A percentile compares a stretch with the other conserved stretches of the same genome.
Conservation (phyloP, 2,888 invertebrate species). For the Cephus sareptanus region DNA sequence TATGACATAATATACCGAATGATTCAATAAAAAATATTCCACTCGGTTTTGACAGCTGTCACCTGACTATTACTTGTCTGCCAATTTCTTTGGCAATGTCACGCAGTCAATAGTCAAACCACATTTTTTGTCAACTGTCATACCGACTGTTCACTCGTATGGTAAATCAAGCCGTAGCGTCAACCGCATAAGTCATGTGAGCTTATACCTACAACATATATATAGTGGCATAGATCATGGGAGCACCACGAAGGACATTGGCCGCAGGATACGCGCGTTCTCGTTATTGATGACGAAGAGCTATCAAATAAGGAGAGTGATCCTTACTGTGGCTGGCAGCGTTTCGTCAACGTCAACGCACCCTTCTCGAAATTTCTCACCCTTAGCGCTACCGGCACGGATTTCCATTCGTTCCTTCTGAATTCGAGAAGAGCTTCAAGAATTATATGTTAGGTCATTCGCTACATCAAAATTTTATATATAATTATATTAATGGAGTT, state of each 20-base stretch:
- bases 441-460: not conserved
- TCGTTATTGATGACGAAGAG: not conserved
- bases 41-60: too few relatives aligned
- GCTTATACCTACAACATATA: not conserved
- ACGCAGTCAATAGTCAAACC: too few relatives aligned
- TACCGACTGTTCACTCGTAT: not conserved
- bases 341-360: not conserved
- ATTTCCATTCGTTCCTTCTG: not conserved
- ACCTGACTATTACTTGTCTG: too few relatives aligned
- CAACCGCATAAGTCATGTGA: not conserved
- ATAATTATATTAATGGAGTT: too few relatives aligned
- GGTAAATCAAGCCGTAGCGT: not conserved
- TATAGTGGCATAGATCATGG: not conserved
- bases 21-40: too few relatives aligned
- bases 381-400: not conserved
- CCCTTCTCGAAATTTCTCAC: not conserved
- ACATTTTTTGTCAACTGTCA: too few relatives aligned
- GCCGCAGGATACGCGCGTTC: not conserved
- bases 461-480: not conserved
- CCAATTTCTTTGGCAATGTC: too few relatives aligned
- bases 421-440: not conserved
- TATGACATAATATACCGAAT: too few relatives aligned
- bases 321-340: not conserved
- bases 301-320: not conserved
- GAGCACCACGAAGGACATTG: not conserved